Conservation (phyloP, 1,140 invertebrate genomes). For the Drosophila pallidifrons region DNA sequence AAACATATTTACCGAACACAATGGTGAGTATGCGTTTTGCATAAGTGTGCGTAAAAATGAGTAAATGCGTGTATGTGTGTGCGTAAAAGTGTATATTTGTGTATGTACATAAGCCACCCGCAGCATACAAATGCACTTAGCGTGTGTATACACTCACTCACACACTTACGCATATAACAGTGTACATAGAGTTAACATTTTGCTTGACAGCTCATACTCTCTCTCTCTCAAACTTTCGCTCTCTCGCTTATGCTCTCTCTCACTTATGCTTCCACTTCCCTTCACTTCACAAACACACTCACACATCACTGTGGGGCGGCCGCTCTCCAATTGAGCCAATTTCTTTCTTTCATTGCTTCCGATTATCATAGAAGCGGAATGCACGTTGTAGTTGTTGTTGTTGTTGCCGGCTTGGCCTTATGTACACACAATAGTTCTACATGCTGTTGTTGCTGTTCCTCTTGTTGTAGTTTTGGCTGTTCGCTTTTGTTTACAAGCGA, state of each 20-base stretch:
- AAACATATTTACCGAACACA: slow-evolving; percentile 96
- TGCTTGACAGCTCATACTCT: slow-evolving; percentile 27
- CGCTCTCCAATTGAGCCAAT: slow-evolving; percentile 81
- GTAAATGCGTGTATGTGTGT: slow-evolving; percentile 11
- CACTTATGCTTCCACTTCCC: slow-evolving; percentile 2
- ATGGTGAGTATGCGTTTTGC: slow-evolving; percentile 87
- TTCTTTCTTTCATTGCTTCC: slow-evolving; percentile 78
- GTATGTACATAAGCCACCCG: slow-evolving; percentile 43
- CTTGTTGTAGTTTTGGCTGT: slow-evolving; percentile 18
- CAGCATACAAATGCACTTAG: slow-evolving; percentile 47
- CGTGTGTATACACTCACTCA: slow-evolving; percentile 37
- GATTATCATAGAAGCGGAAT: slow-evolving; percentile 69
- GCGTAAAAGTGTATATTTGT: slow-evolving; percentile 18
- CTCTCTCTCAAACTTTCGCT: slow-evolving; percentile 29
- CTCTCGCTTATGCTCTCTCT: slow-evolving; percentile 18
- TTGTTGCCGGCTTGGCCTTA: slow-evolving; percentile 32
- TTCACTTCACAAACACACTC: slow-evolving; percentile 14
- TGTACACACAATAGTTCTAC: slow-evolving; percentile 33
- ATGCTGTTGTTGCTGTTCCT: slow-evolving; percentile 44
- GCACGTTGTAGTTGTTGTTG: slow-evolving; percentile 12
- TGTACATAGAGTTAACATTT: slow-evolving; percentile 35
- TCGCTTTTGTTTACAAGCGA: slow-evolving; percentile 50
- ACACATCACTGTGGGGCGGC: slow-evolving; percentile 37
- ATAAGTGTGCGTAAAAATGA: slow-evolving; percentile 16
- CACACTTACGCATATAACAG: slow-evolving; percentile 16